A percentile compares a stretch with the other conserved stretches of the same genome.
Evolutionary conservation across 1,140 invertebrate species (phyloP).

Genomic region (Drosophila sucinea): DNA sequence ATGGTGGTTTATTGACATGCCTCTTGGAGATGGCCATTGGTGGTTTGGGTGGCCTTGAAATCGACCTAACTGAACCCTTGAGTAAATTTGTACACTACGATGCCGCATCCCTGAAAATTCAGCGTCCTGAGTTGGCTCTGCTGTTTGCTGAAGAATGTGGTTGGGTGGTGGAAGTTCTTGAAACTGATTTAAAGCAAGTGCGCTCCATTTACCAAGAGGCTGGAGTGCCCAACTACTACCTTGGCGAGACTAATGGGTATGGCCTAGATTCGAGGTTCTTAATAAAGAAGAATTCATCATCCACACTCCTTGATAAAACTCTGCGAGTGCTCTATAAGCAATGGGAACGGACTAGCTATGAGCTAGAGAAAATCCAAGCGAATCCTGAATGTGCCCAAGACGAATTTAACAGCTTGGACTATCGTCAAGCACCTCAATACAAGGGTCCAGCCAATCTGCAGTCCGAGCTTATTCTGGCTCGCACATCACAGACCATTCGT

Average conservation of each 20-base stretch:
- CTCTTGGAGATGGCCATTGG: conserved; percentile 98
- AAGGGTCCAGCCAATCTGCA: conserved; percentile 89
- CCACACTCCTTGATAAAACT: conserved; percentile 86
- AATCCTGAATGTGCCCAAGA: conserved; percentile 90
- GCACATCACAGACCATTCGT: conserved; percentile 83
- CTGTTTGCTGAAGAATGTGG: conserved; percentile 97
- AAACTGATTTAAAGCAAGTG: conserved; percentile 85
- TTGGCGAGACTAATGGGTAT: conserved; percentile 88
- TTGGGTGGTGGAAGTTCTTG: conserved; percentile 93
- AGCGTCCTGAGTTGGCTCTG: conserved; percentile 86
- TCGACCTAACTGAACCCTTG: conserved; percentile 85
- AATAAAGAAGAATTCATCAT: conserved; percentile 86
- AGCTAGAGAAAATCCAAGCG: conserved; percentile 92
- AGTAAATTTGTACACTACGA: conserved; percentile 28
- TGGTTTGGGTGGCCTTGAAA: conserved; percentile 91
- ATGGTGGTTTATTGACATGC: conserved; percentile 96
- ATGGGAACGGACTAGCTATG: conserved; percentile 98
- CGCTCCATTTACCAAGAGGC: conserved; percentile 85
- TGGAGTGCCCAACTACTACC: conserved; percentile 87
- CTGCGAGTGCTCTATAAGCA: conserved; percentile 89
- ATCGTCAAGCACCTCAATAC: conserved; percentile 87
- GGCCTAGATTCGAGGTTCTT: conserved; percentile 88
- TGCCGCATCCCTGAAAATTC: conserved; percentile 24
- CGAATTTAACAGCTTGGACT: conserved; percentile 88
- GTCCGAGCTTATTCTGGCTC: conserved; percentile 81